Evolutionary conservation across 2,113 vertebrate species (phyloP).

Genomic region (Scomber colias): DNA sequence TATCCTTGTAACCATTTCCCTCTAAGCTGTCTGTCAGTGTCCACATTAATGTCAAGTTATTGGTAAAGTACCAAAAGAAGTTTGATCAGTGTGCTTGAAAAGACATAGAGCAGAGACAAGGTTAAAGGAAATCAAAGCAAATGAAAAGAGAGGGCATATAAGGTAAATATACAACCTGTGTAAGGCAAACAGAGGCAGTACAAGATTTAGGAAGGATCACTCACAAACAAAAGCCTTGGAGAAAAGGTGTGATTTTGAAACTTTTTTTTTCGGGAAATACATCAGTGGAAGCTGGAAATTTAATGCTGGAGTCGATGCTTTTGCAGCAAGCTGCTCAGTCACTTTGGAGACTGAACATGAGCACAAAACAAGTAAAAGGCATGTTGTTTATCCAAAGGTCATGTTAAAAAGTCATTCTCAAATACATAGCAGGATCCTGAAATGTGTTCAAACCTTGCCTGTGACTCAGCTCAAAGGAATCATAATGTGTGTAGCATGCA

Average conservation of each 20-base stretch:
- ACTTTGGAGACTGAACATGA: conserved; percentile 3
- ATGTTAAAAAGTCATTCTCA: neutral
- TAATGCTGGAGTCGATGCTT: neutral
- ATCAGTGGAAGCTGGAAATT: neutral
- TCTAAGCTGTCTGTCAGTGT: neutral
- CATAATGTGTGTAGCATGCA: neutral
- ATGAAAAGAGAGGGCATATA: neutral
- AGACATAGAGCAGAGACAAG: neutral
- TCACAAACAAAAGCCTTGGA: too few relatives aligned
- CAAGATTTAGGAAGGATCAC: neutral
- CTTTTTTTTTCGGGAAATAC: neutral
- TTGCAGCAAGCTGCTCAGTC: neutral
- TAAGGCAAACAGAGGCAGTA: neutral
- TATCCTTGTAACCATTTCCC: neutral
- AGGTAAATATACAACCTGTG: neutral
- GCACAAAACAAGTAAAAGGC: neutral
- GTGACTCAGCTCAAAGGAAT: too few relatives aligned
- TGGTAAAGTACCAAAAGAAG: neutral
- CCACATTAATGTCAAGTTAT: neutral
- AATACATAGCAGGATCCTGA: neutral
- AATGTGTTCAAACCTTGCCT: neutral
- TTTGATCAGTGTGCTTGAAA: conserved; percentile 5
- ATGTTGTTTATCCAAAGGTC: neutral
- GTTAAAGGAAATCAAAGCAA: conserved; percentile 3
- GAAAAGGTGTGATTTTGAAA: neutral